A percentile compares a stretch with the other conserved stretches of the same genome.
phyloP scores from a whole-genome alignment of 2,113 vertebrate genomes.

The Hippocampus guttulatus region DNA sequence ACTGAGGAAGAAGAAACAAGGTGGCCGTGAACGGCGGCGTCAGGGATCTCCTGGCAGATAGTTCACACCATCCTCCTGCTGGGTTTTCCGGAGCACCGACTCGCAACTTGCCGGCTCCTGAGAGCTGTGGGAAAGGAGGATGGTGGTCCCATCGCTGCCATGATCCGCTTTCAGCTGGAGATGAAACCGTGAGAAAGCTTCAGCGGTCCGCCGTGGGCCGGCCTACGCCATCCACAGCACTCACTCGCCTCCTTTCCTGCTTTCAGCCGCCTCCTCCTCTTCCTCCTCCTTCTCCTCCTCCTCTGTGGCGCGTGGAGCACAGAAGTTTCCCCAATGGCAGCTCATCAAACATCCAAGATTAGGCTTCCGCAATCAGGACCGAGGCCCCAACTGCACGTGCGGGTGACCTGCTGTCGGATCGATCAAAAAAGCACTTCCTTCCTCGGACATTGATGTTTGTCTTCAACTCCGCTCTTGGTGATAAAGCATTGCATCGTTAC shows the following conservation, averaged over 20 bases:
- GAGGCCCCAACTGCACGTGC: slow-evolving; percentile 14
- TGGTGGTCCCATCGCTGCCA: slow-evolving; percentile 51
- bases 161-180: slow-evolving; percentile 44
- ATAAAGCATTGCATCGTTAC: slow-evolving; percentile 6
- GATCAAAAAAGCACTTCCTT: not conserved
- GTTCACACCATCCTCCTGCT: slow-evolving; percentile 59
- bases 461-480: slow-evolving; percentile 6
- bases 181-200: slow-evolving; percentile 27
- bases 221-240: slow-evolving; percentile 47
- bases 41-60: slow-evolving; percentile 28
- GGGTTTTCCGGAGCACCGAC: slow-evolving; percentile 11
- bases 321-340: slow-evolving; percentile 44
- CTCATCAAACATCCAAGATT: slow-evolving; percentile 34
- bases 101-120: slow-evolving; percentile 40
- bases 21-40: slow-evolving; percentile 21
- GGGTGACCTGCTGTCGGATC: slow-evolving; percentile 13
- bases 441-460: not conserved
- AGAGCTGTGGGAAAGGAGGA: slow-evolving; percentile 32
- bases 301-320: slow-evolving; percentile 32
- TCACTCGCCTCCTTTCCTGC: slow-evolving; percentile 20
- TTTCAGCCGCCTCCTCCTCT: slow-evolving; percentile 38
- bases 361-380: slow-evolving; percentile 20
- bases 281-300: slow-evolving; percentile 7
- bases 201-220: slow-evolving; percentile 25
- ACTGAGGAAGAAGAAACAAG: slow-evolving; percentile 5